These are phyloP conservation scores for Argyrosomus regius DNA, from an alignment of 2,797 vertebrate species.

Conservation along the genomic window DNA sequence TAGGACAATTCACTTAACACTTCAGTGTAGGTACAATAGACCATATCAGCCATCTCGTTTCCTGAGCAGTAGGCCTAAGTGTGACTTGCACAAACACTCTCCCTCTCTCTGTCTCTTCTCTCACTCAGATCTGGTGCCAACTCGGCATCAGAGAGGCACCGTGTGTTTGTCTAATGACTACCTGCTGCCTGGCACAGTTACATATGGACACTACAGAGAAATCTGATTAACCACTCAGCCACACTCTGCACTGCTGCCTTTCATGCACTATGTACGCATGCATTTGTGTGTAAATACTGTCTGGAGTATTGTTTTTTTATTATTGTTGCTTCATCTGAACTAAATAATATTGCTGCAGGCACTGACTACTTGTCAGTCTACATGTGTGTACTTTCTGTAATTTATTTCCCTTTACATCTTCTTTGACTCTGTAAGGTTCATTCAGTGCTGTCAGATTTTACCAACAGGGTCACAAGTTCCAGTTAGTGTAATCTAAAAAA, in stretches of 20 bases:
- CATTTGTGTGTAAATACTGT: slow-evolving; percentile 17
- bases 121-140: slow-evolving; percentile 48
- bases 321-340: neutral
- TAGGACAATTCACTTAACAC: neutral
- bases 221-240: slow-evolving; percentile 48
- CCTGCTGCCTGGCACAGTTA: slow-evolving; percentile 57
- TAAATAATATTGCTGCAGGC: neutral
- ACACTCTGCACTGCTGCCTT: slow-evolving; percentile 34
- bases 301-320: neutral
- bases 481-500: slow-evolving; percentile 13
- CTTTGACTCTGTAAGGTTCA: neutral
- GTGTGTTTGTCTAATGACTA: slow-evolving; percentile 56
- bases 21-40: neutral
- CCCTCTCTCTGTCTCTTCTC: neutral
- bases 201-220: slow-evolving; percentile 48
- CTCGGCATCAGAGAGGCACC: slow-evolving; percentile 26
- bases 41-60: slow-evolving; percentile 2
- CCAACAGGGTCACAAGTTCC: slow-evolving; percentile 25
- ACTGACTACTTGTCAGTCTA: neutral
- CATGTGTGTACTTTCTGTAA: neutral
- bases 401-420: neutral
- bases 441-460: neutral
- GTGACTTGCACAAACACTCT: neutral
- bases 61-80: neutral
- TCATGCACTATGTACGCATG: slow-evolving; percentile 16